Evolutionary conservation across 1,140 invertebrate genomes (phyloP), one percentile per base, ranked within the genome.

Genomic region (Homalodisca vitripennis): DNA sequence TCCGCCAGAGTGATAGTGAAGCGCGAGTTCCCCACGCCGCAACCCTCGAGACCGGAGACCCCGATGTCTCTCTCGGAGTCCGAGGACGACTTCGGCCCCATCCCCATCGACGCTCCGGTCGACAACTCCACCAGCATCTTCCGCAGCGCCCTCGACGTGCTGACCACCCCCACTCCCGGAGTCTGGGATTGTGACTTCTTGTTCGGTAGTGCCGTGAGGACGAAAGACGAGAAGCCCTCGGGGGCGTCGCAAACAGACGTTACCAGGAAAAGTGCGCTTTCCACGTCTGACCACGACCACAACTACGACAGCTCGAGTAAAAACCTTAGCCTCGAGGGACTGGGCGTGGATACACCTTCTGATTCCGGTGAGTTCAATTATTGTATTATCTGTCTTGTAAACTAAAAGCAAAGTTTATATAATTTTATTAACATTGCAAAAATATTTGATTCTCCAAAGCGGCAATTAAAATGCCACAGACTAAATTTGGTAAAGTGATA

Each of bases 311-410:
- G 71, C 32, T 60, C 55, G 3, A 53, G 48, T 22, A 75, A 77
- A 47, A 81, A 80, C 75, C 80, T 73, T 72, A 81, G 71, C 62
- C 79, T 86, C 48, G 86, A 87, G 70, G 83, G 84, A 73, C 82
- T 89, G 46, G 89, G 89, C 51, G 85, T 92, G 1, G 89, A 92
- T 74, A 93, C 92, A 70, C 91, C 92, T 53, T 93, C 92, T 1
- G 92, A 94, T 84, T 93, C 92, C 66, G 91, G 92, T 90, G 80
- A 89, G 88, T 88, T n/a, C n/a, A n/a, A n/a, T n/a, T n/a, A n/a
- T n/a, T n/a, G n/a, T n/a, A 75, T 79, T 75, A 20, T 51, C 66
- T 60, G 27, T 67, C 27, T 41, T 41, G 34, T 17, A 10, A 10
- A 10, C 17, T 41, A 41, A 17, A 60, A 41, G 34, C n/a, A n/a